Percentiles rank a stretch among this genome's conserved stretches.
These are phyloP conservation scores for Urocolius indicus DNA, from an alignment of 2,113 vertebrate genomes.

Conservation along the genomic window DNA sequence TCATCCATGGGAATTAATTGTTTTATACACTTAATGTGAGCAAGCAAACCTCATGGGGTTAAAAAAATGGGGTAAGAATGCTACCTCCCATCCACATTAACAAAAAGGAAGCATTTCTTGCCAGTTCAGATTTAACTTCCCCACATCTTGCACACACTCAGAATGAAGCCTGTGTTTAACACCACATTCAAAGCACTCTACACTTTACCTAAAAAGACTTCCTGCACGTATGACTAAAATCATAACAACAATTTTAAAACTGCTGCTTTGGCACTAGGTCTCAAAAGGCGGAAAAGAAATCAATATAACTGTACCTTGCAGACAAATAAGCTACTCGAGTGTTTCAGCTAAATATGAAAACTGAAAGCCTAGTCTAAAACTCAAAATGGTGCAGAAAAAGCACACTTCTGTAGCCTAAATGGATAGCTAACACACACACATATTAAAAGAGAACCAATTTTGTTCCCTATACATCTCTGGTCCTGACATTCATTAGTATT, in stretches of 20 bases:
- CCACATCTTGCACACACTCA: not conserved
- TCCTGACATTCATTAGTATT: conserved; percentile 79
- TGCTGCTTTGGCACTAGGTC: not conserved
- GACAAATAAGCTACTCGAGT: not conserved
- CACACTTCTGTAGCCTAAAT: not conserved
- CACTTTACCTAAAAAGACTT: not conserved
- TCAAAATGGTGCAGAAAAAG: conserved; percentile 57
- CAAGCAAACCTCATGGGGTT: not conserved
- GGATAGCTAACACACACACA: not conserved
- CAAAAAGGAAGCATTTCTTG: not conserved
- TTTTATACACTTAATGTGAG: not conserved
- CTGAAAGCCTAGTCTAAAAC: conserved; percentile 29
- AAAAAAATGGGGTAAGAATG: not conserved
- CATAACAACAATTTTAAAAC: not conserved
- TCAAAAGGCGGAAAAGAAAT: conserved; percentile 20
- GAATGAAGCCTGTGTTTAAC: not conserved
- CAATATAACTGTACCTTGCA: not conserved
- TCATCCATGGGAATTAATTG: not conserved
- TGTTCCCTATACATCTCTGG: conserved; percentile 52
- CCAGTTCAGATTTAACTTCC: not conserved
- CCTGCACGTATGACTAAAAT: not conserved
- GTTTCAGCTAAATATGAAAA: conserved; percentile 38
- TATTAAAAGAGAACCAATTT: conserved; percentile 60
- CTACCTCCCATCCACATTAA: not conserved
- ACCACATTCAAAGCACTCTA: not conserved